These are phyloP conservation scores for Drosophila longiperda DNA, from an alignment of 2,888 invertebrate species.

Conservation along the genomic window DNA sequence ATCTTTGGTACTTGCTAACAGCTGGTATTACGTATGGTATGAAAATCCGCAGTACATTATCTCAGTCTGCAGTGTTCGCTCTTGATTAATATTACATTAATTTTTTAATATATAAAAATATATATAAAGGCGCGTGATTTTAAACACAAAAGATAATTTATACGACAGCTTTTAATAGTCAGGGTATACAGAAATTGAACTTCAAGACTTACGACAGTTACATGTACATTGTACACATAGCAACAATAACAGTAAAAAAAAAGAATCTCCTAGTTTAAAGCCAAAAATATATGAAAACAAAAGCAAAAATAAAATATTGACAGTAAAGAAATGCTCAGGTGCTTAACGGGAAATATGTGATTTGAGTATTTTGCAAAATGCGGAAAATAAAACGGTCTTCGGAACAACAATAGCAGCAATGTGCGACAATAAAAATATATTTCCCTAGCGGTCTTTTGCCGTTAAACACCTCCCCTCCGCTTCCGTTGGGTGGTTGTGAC, in stretches of 20 bases:
- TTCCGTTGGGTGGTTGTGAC: constrained; percentile 10
- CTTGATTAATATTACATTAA: neutral
- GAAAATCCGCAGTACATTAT: neutral
- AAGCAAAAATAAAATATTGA: neutral
- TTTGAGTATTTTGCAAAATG: constrained; percentile 64
- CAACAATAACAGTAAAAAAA: neutral
- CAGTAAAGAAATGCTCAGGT: constrained; percentile 5
- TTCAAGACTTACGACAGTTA: neutral
- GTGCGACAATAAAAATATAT: constrained; percentile 67
- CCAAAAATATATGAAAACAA: neutral
- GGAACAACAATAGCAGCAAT: constrained; percentile 31
- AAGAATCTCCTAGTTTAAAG: neutral
- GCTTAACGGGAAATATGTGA: constrained; percentile 48
- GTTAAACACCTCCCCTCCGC: constrained; percentile 47
- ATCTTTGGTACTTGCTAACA: neutral
- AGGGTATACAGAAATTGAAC: neutral
- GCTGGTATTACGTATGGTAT: neutral
- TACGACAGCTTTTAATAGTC: neutral
- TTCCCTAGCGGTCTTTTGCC: constrained; percentile 59
- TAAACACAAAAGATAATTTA: neutral
- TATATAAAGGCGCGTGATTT: neutral
- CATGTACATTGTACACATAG: neutral
- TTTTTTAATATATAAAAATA: neutral
- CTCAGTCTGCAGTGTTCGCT: too few species aligned
- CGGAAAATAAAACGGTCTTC: constrained; percentile 9